Base-by-base conservation (phyloP, 1,140 invertebrate species). In the Thaumetopoea pityocampa region DNA sequence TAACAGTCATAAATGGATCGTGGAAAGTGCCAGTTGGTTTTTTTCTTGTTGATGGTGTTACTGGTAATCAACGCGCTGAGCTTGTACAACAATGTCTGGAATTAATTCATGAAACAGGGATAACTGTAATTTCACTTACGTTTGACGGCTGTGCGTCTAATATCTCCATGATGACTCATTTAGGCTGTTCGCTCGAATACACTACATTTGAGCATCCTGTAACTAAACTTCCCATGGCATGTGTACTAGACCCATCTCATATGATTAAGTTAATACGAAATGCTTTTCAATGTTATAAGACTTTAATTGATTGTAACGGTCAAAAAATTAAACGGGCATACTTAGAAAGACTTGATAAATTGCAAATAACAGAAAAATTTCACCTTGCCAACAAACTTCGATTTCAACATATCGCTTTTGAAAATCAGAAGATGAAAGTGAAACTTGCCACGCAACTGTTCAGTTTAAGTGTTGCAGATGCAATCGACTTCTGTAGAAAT, bases 21-120 rank as follows among this genome's bases (percentile, higher is more conserved):
- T 79, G 60, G 50, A 79, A 76, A 57, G 33, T 72, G 4, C 64
- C 64, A 6, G 47, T 68, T 12, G 67, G 33, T 10, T 70, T 64
- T 60, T 56, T 51, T 28, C 9, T 56, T 8, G 36, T 47, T n/a
- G 24, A 42, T 12, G 36, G 46, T 4, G 8, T 51, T 11, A 38
- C 37, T 20, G 42, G 26, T 37, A 16, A 19, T 11, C 53, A 58
- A 41, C 48, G 56, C 16, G 57, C 54, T 28, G 37, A 46, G 7
- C 17, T 66, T 24, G 10, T 67, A 2, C 37, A 33, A 27, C 41
- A 42, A 11, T 59, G 50, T 36, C 17, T 67, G 17, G 45, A 53
- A 32, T 27, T 56, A 17, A 1, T 65, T 14, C 34, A 58, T 42
- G 47, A 55, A 9, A 33, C 45, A 11, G 49, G 48, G 8, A 35